Conservation (phyloP, 2,797 vertebrate species). For the Dendrocincla tyrannina region DNA sequence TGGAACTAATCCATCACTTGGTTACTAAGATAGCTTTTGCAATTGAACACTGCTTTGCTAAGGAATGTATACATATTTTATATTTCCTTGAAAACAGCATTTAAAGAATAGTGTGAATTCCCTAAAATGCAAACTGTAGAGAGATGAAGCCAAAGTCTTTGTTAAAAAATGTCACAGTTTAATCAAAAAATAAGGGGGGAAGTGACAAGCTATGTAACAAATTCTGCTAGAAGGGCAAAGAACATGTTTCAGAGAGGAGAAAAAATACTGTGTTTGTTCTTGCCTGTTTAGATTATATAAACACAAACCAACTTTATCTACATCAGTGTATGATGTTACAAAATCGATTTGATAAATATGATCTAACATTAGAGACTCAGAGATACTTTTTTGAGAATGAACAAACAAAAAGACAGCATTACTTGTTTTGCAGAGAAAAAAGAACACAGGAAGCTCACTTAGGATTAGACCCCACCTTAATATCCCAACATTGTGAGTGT, state of each 20-base stretch:
- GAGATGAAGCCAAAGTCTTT: neutral
- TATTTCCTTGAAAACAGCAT: neutral
- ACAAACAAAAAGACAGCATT: neutral
- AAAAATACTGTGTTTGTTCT: neutral
- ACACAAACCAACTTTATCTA: neutral
- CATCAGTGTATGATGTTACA: neutral
- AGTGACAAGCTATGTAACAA: neutral
- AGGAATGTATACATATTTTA: neutral
- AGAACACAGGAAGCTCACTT: neutral
- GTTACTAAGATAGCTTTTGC: neutral
- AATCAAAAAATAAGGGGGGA: neutral
- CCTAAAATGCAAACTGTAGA: neutral
- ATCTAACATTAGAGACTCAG: neutral
- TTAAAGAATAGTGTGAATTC: slow-evolving; percentile 1
- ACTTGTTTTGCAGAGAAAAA: neutral
- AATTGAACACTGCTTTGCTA: neutral
- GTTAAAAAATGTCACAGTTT: neutral
- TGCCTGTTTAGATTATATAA: neutral
- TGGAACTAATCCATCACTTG: slow-evolving; percentile 13
- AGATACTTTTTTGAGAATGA: neutral
- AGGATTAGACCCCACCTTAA: neutral
- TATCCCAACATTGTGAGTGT: neutral
- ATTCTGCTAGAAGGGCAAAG: neutral
- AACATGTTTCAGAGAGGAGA: neutral
- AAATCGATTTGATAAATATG: neutral